Evolutionary conservation across 2,113 vertebrate species (phyloP).

Genomic region (Menura novaehollandiae): DNA sequence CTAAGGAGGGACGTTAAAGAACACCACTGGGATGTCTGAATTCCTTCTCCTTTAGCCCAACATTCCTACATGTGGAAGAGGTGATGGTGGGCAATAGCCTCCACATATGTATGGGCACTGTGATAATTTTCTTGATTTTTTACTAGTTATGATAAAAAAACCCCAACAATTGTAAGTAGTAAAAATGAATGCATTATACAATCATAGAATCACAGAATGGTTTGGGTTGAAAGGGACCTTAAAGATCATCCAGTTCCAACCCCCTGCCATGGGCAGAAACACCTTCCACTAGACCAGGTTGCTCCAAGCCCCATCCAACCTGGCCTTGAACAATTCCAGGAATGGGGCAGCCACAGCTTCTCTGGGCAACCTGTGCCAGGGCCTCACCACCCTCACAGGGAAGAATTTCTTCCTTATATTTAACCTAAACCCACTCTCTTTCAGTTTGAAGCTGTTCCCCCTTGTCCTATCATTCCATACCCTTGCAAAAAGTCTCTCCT

Average conservation of each 20-base stretch:
- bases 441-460: background rate
- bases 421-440: background rate
- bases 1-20: background rate
- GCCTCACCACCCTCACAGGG: background rate
- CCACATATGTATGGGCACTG: background rate
- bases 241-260: background rate
- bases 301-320: background rate
- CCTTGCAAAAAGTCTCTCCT: background rate
- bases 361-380: background rate
- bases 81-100: background rate
- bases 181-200: background rate
- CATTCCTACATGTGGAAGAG: background rate
- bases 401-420: background rate
- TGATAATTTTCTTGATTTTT: background rate
- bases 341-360: background rate
- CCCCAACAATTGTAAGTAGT: background rate
- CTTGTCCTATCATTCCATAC: too few relatives aligned
- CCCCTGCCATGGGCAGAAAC: background rate
- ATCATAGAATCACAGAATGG: background rate
- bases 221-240: background rate
- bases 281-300: fast-evolving
- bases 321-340: background rate
- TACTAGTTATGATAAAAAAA: background rate
- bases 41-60: background rate
- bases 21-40: background rate